Conservation (phyloP, 53 echinoderm and acorn worm species). For the Apostichopus leukothele region DNA sequence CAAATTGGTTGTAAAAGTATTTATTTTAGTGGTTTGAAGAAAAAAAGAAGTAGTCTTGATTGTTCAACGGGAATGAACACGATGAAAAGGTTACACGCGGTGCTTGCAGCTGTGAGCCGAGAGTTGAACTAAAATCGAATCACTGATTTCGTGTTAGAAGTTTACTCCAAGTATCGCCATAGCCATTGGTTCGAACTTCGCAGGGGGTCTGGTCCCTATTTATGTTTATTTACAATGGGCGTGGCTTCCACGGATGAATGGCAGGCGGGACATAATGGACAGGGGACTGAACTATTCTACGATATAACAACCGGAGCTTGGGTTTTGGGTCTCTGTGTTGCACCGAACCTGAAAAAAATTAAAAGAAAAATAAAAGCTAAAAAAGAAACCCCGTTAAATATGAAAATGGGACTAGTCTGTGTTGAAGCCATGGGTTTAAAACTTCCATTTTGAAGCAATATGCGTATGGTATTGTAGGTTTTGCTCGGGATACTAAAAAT, state of each 20-base stretch:
- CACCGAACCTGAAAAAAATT: too few species aligned
- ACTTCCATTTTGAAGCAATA: too few species aligned
- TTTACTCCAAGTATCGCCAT: neutral
- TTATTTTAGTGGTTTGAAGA: neutral
- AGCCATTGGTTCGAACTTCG: constrained; percentile 4
- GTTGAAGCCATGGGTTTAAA: too few species aligned
- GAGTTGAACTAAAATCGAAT: too few species aligned
- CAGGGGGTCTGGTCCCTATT: constrained; percentile 37
- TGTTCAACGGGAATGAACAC: neutral
- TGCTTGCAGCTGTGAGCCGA: constrained; percentile 6
- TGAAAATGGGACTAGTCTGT: too few species aligned
- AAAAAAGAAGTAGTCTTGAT: neutral
- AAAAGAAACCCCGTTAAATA: too few species aligned
- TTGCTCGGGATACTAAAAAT: too few species aligned
- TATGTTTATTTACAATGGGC: constrained; percentile 48
- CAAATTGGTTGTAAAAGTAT: constrained; percentile 34
- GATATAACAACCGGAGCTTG: too few species aligned
- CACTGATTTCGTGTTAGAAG: too few species aligned
- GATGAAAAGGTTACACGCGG: constrained; percentile 3
- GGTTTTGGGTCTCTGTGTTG: too few species aligned
- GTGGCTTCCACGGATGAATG: constrained; percentile 10
- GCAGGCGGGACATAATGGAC: neutral
- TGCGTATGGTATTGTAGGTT: too few species aligned
- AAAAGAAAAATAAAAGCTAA: too few species aligned
- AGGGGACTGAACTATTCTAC: neutral